Evolutionary conservation across 2,113 vertebrate species (phyloP).

Genomic region (Heteronetta atricapilla): DNA sequence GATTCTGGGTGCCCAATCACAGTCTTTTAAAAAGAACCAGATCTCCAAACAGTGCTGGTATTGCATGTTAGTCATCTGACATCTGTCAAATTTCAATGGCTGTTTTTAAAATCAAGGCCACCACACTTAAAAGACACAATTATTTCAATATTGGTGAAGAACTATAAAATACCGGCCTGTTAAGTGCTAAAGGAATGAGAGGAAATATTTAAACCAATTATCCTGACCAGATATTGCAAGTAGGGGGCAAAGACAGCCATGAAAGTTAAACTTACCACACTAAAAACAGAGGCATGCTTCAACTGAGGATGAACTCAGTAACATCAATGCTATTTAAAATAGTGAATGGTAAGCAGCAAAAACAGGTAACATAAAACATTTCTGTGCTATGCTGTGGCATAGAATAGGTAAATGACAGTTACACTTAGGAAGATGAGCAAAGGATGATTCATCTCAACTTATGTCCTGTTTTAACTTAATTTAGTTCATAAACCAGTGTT

Average conservation of each 20-base stretch:
- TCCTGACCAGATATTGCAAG: background rate
- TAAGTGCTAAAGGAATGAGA: background rate
- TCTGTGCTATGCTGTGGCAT: background rate
- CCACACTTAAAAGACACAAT: background rate
- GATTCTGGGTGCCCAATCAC: background rate
- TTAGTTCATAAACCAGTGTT: background rate
- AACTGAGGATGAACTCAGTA: background rate
- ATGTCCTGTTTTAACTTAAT: constrained; percentile 31
- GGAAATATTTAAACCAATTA: background rate
- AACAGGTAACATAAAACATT: background rate
- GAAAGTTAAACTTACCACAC: background rate
- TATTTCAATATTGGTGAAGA: background rate
- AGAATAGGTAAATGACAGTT: constrained; percentile 30
- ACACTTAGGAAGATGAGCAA: constrained; percentile 43
- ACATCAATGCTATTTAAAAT: background rate
- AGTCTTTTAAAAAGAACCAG: background rate
- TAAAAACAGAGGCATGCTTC: background rate
- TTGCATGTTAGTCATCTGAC: background rate
- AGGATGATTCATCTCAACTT: constrained; percentile 52
- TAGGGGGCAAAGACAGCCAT: background rate
- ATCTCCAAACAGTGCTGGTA: constrained; percentile 1
- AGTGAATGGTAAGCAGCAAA: background rate
- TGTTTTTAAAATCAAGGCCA: background rate
- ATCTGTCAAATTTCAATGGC: background rate
- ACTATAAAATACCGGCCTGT: background rate